Evolutionary conservation across 2,113 vertebrate genomes (phyloP).

Genomic region (Bolborhynchus lineola): DNA sequence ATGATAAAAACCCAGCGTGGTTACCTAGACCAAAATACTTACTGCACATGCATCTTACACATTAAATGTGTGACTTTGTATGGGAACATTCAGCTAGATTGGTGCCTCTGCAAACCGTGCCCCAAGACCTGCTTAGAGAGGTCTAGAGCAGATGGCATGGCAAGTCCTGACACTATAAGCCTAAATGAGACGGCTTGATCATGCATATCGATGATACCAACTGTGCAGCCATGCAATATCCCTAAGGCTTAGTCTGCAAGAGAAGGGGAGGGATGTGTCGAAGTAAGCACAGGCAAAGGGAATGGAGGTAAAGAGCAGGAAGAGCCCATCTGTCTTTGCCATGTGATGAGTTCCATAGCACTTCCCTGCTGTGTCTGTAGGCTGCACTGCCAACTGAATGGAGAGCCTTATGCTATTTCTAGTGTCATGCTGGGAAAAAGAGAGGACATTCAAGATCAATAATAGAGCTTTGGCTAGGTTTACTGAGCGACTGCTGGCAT

Average conservation of each 20-base stretch:
- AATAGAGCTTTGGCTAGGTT: constrained; percentile 3
- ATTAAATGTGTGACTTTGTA: background rate
- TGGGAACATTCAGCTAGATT: background rate
- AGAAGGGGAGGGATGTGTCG: background rate
- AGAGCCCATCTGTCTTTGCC: constrained; percentile 31
- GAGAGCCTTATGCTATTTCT: constrained; percentile 32
- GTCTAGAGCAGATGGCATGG: background rate
- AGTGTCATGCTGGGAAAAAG: constrained; percentile 34
- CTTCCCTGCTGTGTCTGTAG: background rate
- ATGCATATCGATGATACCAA: background rate
- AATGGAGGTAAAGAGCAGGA: background rate
- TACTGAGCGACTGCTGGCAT: background rate
- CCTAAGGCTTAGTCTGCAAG: background rate
- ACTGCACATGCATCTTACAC: background rate
- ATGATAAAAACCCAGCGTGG: background rate
- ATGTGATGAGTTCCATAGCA: background rate
- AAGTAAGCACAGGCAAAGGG: background rate
- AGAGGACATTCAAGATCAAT: background rate
- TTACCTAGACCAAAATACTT: background rate
- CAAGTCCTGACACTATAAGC: background rate
- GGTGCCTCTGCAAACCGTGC: background rate
- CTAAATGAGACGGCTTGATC: background rate
- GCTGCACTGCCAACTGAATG: background rate
- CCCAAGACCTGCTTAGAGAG: background rate
- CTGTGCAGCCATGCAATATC: background rate